These are phyloP conservation scores for Drosophila ezoana DNA, from an alignment of 2,888 invertebrate species.

Conservation along the genomic window DNA sequence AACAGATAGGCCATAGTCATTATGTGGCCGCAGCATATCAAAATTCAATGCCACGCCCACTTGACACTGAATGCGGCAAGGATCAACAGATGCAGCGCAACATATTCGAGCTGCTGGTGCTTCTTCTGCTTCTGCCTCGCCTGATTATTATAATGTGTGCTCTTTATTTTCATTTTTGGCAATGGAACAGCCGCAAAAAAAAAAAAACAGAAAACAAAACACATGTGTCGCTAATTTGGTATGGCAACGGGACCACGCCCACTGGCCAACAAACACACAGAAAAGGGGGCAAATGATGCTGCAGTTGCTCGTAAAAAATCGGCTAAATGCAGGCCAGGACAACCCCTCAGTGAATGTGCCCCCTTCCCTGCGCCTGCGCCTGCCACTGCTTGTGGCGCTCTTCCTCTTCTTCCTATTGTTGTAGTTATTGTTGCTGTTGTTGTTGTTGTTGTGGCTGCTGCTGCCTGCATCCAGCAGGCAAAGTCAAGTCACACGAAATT, in stretches of 20 bases:
- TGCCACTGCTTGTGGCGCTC: slow-evolving; percentile 7
- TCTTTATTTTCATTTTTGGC: slow-evolving; percentile 4
- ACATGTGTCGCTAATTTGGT: slow-evolving; percentile 73
- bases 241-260: slow-evolving; percentile 59
- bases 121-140: slow-evolving; percentile 12
- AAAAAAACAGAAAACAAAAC: slow-evolving; percentile 36
- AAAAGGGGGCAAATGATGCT: slow-evolving; percentile 5
- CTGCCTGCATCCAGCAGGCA: slow-evolving; percentile 36
- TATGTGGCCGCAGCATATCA: slow-evolving; percentile 52
- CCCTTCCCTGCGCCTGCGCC: neutral
- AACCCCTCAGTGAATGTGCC: slow-evolving; percentile 33
- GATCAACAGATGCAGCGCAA: slow-evolving; percentile 74
- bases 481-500: slow-evolving; percentile 76
- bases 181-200: slow-evolving; percentile 1
- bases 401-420: neutral
- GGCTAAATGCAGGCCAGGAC: slow-evolving; percentile 39
- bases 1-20: slow-evolving; percentile 66
- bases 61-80: slow-evolving; percentile 30
- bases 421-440: slow-evolving; percentile 15
- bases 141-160: slow-evolving; percentile 30
- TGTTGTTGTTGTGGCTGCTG: slow-evolving; percentile 15
- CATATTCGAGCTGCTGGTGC: slow-evolving; percentile 20
- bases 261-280: slow-evolving; percentile 12
- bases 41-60: slow-evolving; percentile 68
- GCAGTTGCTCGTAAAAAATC: slow-evolving; percentile 45